A percentile compares a stretch with the other conserved stretches of the same genome.
phyloP scores from a whole-genome alignment of 2,888 invertebrate genomes.

The Alentia gelatinosa region DNA sequence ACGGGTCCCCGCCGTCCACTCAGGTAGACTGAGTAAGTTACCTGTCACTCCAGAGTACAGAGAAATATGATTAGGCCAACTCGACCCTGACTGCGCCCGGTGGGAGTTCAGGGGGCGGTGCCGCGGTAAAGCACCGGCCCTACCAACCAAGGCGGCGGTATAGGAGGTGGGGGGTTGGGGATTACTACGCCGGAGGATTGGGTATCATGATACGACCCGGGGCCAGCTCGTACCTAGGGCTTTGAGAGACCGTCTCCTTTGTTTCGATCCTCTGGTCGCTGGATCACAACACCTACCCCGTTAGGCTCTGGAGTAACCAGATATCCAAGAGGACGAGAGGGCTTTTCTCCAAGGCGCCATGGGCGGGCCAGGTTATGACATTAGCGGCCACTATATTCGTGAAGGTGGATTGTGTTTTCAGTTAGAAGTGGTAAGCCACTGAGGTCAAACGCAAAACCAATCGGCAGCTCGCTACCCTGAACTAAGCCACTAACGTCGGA shows the following conservation, averaged over 20 bases:
- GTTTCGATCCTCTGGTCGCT: background rate
- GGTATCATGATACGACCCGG: background rate
- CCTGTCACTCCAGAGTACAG: background rate
- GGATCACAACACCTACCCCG: conserved; percentile 1
- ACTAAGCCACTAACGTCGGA: background rate
- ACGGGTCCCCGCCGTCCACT: no score
- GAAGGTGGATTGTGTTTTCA: background rate
- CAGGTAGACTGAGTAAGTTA: background rate
- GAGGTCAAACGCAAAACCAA: background rate
- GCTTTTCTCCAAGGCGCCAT: background rate
- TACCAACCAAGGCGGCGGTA: background rate
- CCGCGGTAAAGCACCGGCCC: background rate
- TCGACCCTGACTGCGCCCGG: background rate
- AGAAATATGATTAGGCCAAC: background rate
- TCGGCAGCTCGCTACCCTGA: background rate
- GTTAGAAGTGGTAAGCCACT: background rate
- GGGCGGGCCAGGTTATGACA: background rate
- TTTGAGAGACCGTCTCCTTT: background rate
- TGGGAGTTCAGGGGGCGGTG: background rate
- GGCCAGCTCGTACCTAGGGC: background rate
- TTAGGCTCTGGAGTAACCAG: conserved; percentile 1
- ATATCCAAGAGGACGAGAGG: background rate
- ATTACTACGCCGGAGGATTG: background rate
- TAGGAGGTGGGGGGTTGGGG: background rate
- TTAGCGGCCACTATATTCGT: no score